Evolutionary conservation across 2,888 invertebrate genomes (phyloP), one percentile per base, ranked within the genome.

Genomic region (Caradrina kadenii): DNA sequence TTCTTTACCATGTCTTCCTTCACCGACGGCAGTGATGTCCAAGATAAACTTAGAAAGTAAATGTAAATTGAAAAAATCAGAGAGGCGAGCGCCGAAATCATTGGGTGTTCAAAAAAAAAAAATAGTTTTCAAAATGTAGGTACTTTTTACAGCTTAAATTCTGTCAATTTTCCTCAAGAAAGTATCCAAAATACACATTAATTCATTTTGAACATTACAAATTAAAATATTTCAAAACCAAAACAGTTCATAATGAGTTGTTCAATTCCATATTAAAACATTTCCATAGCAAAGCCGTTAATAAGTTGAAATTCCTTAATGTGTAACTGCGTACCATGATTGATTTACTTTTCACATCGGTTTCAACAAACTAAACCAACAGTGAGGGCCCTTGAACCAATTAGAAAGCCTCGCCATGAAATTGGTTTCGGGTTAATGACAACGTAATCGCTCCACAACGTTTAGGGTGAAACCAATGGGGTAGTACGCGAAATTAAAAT

Each of bases 301-400:
- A 78, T 81, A 69, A 69, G 75, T 73, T 56, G 52, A 69, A 80
- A 67, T 79, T 55, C 64, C 45, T 6, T 67, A 63, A 62, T 64
- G 26, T 68, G 64, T 56, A 80, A 74, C 59, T 80, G 55, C 58
- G 69, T 71, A 79, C 73, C 73, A 85, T 88, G 90, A 90, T 91
- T 89, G 88, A 92, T 92, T 89, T 87, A 86, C 87, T 89, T 89
- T 88, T 86, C 83, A 87, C 87, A 88, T 90, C 87, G 80, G 86
- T 86, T 86, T 85, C 83, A 81, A 86, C 84, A 83, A 87, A 87
- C 85, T 87, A 88, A 88, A 73, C 86, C 83, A 81, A 85, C 78
- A 80, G 76, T 85, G 76, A 87, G 86, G 83, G 87, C 84, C 88
- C 89, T 90, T 90, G 89, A 88, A 90, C 88, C 88, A 91, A 91